A percentile compares a stretch with the other conserved stretches of the same genome.
Evolutionary conservation across 2,888 invertebrate species (phyloP).

Genomic region (Zaprionus obscuricornis): DNA sequence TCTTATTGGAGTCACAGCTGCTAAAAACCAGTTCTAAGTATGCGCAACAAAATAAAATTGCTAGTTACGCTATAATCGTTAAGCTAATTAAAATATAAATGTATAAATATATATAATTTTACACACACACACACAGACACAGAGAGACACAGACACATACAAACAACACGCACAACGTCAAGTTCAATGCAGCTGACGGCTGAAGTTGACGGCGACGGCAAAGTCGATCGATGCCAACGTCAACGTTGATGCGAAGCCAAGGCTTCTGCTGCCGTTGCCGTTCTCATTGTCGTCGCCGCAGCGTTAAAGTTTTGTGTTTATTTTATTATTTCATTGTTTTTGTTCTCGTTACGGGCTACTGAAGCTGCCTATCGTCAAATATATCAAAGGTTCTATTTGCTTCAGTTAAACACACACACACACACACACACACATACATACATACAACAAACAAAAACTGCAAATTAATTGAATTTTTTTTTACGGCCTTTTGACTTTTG

Average conservation of each 20-base stretch:
- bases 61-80: neutral
- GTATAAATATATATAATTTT: too few relatives aligned
- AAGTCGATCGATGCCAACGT: conserved; percentile 16
- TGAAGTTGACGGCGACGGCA: too few relatives aligned
- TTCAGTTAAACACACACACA: conserved; percentile 5
- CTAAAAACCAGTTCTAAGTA: too few relatives aligned
- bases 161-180: conserved; percentile 44
- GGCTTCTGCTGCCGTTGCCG: conserved; percentile 57
- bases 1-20: too few relatives aligned
- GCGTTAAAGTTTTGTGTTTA: conserved; percentile 11
- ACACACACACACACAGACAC: too few relatives aligned
- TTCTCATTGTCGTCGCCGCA: too few relatives aligned
- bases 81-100: too few relatives aligned
- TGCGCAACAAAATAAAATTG: too few relatives aligned
- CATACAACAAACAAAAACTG: neutral
- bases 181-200: conserved; percentile 56
- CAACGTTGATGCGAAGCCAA: conserved; percentile 39
- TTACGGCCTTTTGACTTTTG: too few relatives aligned
- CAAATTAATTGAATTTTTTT: too few relatives aligned
- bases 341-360: conserved; percentile 35
- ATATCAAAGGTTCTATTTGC: conserved; percentile 43
- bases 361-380: conserved; percentile 16
- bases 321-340: conserved; percentile 4
- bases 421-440: neutral
- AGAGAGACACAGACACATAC: conserved; percentile 28